phyloP scores from a whole-genome alignment of 2,888 invertebrate genomes.

The Palloptera scutellata region DNA sequence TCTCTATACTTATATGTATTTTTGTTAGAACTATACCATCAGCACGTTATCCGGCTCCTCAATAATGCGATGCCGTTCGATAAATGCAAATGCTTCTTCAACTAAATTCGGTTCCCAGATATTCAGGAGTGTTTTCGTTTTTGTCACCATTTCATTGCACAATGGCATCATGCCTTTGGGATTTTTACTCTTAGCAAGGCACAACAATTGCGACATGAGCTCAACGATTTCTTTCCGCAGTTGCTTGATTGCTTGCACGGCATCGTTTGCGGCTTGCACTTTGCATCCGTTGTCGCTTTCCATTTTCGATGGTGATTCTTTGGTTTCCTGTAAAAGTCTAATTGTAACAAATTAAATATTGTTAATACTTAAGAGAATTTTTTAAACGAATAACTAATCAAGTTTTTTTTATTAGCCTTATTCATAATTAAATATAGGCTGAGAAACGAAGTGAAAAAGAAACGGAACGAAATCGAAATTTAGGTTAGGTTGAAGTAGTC shows the following conservation, averaged over 20 bases:
- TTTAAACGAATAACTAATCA: too few species aligned
- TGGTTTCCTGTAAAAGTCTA: constrained; percentile 81
- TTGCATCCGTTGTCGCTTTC: constrained; percentile 78
- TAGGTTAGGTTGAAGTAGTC: too few species aligned
- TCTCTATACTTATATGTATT: too few species aligned
- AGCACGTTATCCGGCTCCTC: constrained; percentile 65
- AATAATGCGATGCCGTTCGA: constrained; percentile 74
- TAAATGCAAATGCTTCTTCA: constrained; percentile 83
- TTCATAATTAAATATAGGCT: too few species aligned
- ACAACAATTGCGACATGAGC: constrained; percentile 78
- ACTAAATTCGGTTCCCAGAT: constrained; percentile 88
- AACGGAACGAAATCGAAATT: too few species aligned
- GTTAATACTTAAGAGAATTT: background rate
- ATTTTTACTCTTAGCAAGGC: constrained; percentile 77
- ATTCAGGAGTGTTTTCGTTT: constrained; percentile 80
- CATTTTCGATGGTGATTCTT: constrained; percentile 74
- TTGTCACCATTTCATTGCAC: constrained; percentile 79
- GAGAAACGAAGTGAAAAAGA: too few species aligned
- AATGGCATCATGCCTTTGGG: constrained; percentile 78
- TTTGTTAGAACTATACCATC: constrained; percentile 47
- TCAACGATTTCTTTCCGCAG: constrained; percentile 79
- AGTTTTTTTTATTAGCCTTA: too few species aligned
- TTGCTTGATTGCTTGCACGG: constrained; percentile 80
- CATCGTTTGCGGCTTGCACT: constrained; percentile 83
- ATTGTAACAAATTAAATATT: background rate